Conservation (phyloP, 2,113 vertebrate species). For the Charadrius vociferus region DNA sequence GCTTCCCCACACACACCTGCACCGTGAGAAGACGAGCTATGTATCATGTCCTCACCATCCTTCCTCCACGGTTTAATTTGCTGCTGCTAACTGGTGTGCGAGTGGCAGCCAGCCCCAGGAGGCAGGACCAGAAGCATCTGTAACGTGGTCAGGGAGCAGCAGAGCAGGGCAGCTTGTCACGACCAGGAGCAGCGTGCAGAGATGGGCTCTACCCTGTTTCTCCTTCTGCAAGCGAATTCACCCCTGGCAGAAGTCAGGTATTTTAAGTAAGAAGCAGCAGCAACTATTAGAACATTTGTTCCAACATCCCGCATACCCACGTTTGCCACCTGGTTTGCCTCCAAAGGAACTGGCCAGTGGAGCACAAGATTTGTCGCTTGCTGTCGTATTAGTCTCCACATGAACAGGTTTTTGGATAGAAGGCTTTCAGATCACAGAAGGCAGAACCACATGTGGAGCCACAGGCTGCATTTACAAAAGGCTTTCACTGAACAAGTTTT, state of each 20-base stretch:
- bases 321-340: constrained; percentile 6
- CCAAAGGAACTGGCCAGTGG: neutral
- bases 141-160: neutral
- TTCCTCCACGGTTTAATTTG: neutral
- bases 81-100: fast-evolving
- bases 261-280: neutral
- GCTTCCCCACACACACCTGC: neutral
- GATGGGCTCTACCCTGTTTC: neutral
- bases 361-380: neutral
- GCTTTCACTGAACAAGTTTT: neutral
- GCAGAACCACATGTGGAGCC: neutral
- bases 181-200: neutral
- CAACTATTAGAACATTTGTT: neutral
- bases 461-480: neutral
- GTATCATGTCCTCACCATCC: neutral
- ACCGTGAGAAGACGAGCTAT: fast-evolving
- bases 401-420: neutral
- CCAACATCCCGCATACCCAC: neutral
- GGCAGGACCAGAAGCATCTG: neutral
- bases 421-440: neutral
- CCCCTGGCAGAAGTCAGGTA: neutral
- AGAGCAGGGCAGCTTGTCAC: neutral
- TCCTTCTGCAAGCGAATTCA: neutral
- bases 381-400: neutral
- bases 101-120: neutral